Evolutionary conservation across 2,113 vertebrate genomes (phyloP).

Genomic region (Rhinichthys klamathensis): DNA sequence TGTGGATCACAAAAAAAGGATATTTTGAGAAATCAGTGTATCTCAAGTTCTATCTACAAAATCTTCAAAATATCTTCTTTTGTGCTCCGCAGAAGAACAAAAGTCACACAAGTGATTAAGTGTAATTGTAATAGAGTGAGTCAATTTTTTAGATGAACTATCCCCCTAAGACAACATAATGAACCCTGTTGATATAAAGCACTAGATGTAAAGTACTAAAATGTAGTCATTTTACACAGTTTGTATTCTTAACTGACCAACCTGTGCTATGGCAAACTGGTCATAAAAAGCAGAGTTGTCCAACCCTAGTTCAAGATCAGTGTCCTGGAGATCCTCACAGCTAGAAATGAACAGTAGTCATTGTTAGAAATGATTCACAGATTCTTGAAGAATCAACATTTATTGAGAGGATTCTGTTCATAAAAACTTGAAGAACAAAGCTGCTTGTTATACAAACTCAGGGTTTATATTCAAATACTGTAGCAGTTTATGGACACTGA

Average conservation of each 20-base stretch:
- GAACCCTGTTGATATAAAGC: background rate
- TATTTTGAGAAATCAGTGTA: too few relatives aligned
- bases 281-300: constrained; percentile 96
- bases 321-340: constrained; percentile 91
- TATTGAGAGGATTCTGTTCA: background rate
- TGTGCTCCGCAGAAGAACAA: background rate
- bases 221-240: background rate
- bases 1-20: too few relatives aligned
- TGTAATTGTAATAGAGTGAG: too few relatives aligned
- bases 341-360: constrained; percentile 65
- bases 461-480: background rate
- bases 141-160: background rate
- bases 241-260: constrained; percentile 58
- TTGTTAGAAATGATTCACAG: background rate
- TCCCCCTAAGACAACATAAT: background rate
- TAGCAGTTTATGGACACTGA: background rate
- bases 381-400: background rate
- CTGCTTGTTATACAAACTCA: background rate
- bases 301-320: constrained; percentile 88
- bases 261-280: constrained; percentile 95
- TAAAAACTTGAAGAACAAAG: background rate
- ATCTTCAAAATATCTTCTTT: background rate
- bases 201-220: too few relatives aligned
- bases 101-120: too few relatives aligned
- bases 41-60: too few relatives aligned